These are phyloP conservation scores for Drosophila saltans DNA, from an alignment of 1,140 invertebrate species.

Conservation along the genomic window DNA sequence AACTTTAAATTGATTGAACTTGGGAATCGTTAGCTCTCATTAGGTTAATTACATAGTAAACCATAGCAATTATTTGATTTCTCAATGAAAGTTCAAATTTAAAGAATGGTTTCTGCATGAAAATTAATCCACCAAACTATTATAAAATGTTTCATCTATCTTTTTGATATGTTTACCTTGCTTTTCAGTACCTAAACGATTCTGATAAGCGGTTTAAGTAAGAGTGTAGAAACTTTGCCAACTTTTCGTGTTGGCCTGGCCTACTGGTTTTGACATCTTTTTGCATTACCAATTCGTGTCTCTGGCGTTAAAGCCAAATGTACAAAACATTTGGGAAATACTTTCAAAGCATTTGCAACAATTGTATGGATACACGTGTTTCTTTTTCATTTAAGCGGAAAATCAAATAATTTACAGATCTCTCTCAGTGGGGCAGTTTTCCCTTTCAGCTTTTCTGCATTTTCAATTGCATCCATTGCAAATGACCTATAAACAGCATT, in stretches of 20 bases:
- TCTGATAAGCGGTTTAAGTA: not conserved
- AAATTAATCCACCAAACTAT: too few species aligned
- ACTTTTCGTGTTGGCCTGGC: not conserved
- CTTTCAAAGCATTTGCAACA: conserved; percentile 78
- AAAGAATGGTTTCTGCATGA: too few species aligned
- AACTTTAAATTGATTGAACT: not conserved
- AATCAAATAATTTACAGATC: conserved; percentile 49
- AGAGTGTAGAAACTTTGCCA: conserved; percentile 3
- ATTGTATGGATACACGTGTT: conserved; percentile 67
- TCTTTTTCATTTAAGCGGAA: conserved; percentile 49
- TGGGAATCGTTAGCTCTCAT: too few species aligned
- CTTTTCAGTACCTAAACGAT: too few species aligned
- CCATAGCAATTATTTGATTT: too few species aligned
- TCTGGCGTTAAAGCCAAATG: conserved; percentile 54
- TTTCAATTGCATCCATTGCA: conserved; percentile 34
- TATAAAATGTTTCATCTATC: not conserved
- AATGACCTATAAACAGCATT: conserved; percentile 79
- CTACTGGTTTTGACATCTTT: conserved; percentile 33
- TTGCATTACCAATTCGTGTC: conserved; percentile 64
- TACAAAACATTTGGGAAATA: conserved; percentile 76
- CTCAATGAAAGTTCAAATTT: too few species aligned
- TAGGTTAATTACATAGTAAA: too few species aligned
- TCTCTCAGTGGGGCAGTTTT: conserved; percentile 14
- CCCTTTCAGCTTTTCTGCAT: conserved; percentile 43
- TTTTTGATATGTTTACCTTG: not conserved